Base-by-base conservation (phyloP, 2,797 vertebrate genomes). In the Neostethus bicornis region DNA sequence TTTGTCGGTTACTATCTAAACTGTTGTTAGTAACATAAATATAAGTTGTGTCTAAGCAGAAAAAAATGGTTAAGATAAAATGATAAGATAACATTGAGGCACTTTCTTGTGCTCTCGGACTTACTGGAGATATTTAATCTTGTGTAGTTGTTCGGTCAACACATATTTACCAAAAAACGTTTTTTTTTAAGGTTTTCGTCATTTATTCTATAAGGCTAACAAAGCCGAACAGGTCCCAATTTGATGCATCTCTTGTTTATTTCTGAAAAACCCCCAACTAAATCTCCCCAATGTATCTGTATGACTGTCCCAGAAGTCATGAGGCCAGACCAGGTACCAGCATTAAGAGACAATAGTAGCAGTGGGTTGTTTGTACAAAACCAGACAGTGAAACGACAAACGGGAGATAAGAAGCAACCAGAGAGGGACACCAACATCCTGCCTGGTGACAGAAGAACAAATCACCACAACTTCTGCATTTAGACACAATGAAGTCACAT, bases 301-400 rank as follows among this genome's bases (percentile, higher is more conserved):
- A 75, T 68, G 79, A 5, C 9, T 14, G 1, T n/a, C 23, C 65
- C 51, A 55, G 11, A 32, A 29, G 21, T 50, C 32, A 14, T 26
- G 7, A 47, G 13, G 23, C 28, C 60, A 19, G 48, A 55, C n/a
- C 19, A 45, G 25, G 35, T 56, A 55, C 57, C 29, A 60, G 61
- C 57, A 9, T 34, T 1, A 5, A 32, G 49, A 46, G 50, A 43
- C 66, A 51, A 51, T 66, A 64, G 39, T 61, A 68, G 48, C 79
- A 75, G 64, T 25, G 7, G 70, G 77, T 25, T 16, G 14, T 69
- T 86, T 90, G 85, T 89, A 11, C 49, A 70, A 57, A 24, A 51
- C 71, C 79, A 91, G 88, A 89, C 88, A 64, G 77, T 61, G 17
- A 56, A 86, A 80, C 72, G 68, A 80, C 73, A 35, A 11, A 17